Conservation (phyloP, 30 jellyfish, hydroid and myxozoan species). For the Calvadosia cruxmelitensis region DNA sequence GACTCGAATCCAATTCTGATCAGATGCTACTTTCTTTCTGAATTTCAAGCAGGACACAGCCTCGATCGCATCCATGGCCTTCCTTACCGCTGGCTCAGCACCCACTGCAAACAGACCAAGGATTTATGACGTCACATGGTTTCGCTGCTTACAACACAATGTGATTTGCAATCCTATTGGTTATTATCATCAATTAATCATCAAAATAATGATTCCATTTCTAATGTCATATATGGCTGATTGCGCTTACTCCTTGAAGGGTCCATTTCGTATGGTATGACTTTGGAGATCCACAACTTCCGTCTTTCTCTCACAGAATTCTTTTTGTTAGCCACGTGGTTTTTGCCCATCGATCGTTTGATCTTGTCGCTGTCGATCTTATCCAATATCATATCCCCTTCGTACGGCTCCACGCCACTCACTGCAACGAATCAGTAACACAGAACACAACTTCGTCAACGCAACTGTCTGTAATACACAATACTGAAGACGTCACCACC, state of each 20-base stretch:
- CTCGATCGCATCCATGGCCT: constrained; percentile 16
- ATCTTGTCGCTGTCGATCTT: constrained; percentile 27
- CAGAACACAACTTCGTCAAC: too few relatives aligned
- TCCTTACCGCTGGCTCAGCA: constrained; percentile 4
- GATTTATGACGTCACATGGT: neutral
- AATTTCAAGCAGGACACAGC: constrained; percentile 54
- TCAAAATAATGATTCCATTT: too few relatives aligned
- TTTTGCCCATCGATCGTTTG: constrained; percentile 25
- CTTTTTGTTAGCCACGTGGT: constrained; percentile 2
- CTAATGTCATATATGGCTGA: too few relatives aligned
- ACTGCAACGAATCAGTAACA: too few relatives aligned
- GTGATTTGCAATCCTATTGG: too few relatives aligned
- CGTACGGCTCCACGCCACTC: constrained; percentile 49
- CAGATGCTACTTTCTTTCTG: constrained; percentile 35
- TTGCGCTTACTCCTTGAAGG: constrained; percentile 30
- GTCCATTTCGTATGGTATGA: constrained; percentile 32
- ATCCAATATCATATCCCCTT: constrained; percentile 46
- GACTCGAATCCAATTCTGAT: constrained; percentile 47
- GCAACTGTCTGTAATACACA: too few relatives aligned
- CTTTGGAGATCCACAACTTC: constrained; percentile 42
- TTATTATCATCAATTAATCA: too few relatives aligned
- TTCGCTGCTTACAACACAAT: neutral
- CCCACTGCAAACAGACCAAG: constrained; percentile 6
- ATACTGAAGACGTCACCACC: too few relatives aligned
- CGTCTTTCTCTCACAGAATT: constrained; percentile 19